Conservation (phyloP, 2,888 invertebrate species). For the Spodoptera littoralis region DNA sequence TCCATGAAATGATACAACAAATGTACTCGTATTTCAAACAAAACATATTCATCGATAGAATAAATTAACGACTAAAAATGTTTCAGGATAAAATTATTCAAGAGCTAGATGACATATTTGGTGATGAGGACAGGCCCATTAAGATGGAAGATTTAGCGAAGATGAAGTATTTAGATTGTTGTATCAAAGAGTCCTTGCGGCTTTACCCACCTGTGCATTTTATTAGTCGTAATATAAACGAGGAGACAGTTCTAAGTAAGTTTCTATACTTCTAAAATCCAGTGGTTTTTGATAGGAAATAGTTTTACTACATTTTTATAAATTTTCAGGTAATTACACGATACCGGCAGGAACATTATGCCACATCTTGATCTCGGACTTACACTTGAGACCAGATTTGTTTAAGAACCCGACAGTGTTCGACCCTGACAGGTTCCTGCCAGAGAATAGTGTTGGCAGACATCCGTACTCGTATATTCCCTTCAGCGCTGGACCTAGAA, state of each 20-base stretch:
- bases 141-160: slow-evolving; percentile 90
- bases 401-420: slow-evolving; percentile 91
- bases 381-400: slow-evolving; percentile 90
- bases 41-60: too few species aligned
- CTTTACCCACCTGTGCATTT: slow-evolving; percentile 91
- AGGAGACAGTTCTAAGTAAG: slow-evolving; percentile 89
- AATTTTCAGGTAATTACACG: slow-evolving; percentile 68
- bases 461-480: slow-evolving; percentile 91
- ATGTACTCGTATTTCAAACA: too few species aligned
- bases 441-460: slow-evolving; percentile 83
- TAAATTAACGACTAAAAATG: neutral
- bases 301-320: neutral
- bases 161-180: slow-evolving; percentile 91
- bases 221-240: slow-evolving; percentile 88
- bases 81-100: slow-evolving; percentile 89
- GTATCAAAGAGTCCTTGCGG: slow-evolving; percentile 91
- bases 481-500: slow-evolving; percentile 91
- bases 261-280: neutral
- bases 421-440: slow-evolving; percentile 92
- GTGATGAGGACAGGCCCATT: slow-evolving; percentile 88
- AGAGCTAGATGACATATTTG: slow-evolving; percentile 90
- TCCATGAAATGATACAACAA: neutral
- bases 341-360: slow-evolving; percentile 85
- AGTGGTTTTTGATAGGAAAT: neutral
- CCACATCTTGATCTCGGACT: slow-evolving; percentile 87